phyloP scores from a whole-genome alignment of 2,113 vertebrate species.

The Kryptolebias marmoratus region DNA sequence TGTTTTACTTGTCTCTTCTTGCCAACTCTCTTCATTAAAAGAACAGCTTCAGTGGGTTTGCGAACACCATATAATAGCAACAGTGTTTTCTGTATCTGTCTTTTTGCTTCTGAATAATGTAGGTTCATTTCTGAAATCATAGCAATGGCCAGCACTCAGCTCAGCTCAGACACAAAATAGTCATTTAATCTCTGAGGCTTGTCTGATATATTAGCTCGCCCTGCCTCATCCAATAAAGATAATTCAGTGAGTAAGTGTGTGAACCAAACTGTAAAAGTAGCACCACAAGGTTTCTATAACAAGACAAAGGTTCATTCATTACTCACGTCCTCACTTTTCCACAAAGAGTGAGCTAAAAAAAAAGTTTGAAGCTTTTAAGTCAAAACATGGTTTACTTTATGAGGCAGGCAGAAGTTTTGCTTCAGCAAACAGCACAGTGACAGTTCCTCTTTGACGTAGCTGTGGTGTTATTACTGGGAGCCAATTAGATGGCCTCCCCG shows the following conservation, averaged over 20 bases:
- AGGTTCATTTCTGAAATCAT: constrained; percentile 59
- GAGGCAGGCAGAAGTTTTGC: constrained; percentile 12
- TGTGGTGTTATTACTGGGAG: constrained; percentile 43
- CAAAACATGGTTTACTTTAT: constrained; percentile 29
- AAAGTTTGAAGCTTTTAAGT: constrained; percentile 30
- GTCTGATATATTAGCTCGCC: constrained; percentile 61
- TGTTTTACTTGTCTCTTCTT: constrained; percentile 46
- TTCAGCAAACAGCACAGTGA: constrained; percentile 30
- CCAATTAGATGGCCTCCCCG: constrained; percentile 41
- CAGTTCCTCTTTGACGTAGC: constrained; percentile 30
- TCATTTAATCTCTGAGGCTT: constrained; percentile 69
- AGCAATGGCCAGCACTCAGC: constrained; percentile 65
- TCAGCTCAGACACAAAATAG: constrained; percentile 67
- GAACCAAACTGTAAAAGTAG: constrained; percentile 25
- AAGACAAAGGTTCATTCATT: constrained; percentile 50
- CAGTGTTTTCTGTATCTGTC: constrained; percentile 67
- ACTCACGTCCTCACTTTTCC: constrained; percentile 29
- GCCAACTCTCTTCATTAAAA: constrained; percentile 23
- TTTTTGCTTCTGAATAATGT: constrained; percentile 56
- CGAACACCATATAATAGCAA: constrained; percentile 66
- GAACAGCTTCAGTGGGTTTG: constrained; percentile 34
- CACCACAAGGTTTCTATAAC: constrained; percentile 28
- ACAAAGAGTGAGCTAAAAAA: constrained; percentile 4
- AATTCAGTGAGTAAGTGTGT: constrained; percentile 30
- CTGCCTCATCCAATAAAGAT: constrained; percentile 57